phyloP scores from a whole-genome alignment of 2,113 vertebrate genomes.

The Oceanodroma tethys region DNA sequence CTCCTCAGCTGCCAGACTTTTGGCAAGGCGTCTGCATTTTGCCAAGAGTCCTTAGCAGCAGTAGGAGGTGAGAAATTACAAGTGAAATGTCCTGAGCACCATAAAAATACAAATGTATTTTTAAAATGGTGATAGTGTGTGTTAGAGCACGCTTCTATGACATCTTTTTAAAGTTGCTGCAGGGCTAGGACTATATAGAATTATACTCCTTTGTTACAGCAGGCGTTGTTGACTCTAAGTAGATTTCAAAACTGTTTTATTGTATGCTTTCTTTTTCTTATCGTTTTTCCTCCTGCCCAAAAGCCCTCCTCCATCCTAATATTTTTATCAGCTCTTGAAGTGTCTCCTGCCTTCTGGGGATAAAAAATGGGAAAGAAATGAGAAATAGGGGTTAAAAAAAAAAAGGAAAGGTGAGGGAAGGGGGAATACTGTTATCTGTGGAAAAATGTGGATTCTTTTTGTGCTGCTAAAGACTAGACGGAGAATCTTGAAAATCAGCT shows the following conservation, averaged over 20 bases:
- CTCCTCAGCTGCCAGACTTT: not conserved
- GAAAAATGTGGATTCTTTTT: not conserved
- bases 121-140: not conserved
- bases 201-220: not conserved
- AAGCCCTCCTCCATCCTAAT: not conserved
- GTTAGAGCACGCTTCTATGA: not conserved
- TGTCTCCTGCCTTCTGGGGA: not conserved
- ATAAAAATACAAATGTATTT: slow-evolving; percentile 28
- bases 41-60: not conserved
- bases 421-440: not conserved
- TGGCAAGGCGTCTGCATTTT: not conserved
- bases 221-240: not conserved
- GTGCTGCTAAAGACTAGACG: not conserved
- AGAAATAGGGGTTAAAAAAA: not conserved
- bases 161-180: not conserved
- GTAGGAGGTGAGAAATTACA: slow-evolving; percentile 15
- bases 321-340: not conserved
- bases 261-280: not conserved
- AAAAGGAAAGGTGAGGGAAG: not conserved
- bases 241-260: not conserved
- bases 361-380: not conserved
- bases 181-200: not conserved
- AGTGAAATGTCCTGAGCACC: not conserved
- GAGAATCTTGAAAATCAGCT: not conserved
- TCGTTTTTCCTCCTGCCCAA: not conserved